phyloP scores from a whole-genome alignment of 1,140 invertebrate species.

The Maconellicoccus hirsutus region DNA sequence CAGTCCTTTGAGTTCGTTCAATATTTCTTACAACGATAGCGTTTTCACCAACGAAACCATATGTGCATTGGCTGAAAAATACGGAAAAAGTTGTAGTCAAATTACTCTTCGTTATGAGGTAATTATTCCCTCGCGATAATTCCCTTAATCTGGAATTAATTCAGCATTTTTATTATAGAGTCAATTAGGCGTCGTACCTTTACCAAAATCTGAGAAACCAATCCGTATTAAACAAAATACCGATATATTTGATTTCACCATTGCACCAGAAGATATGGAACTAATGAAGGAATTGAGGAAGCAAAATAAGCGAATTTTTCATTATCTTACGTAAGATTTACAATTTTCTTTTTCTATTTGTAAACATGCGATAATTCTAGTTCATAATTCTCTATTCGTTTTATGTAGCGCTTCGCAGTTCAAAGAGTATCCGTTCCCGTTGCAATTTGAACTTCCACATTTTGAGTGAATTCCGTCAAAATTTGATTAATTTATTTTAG shows the following conservation, averaged over 20 bases:
- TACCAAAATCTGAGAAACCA: constrained; percentile 55
- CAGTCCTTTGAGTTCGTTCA: constrained; percentile 62
- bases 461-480: too few relatives aligned
- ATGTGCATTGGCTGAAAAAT: constrained; percentile 50
- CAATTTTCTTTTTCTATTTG: too few relatives aligned
- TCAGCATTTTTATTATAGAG: constrained; percentile 30
- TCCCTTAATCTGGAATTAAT: too few relatives aligned
- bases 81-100: constrained; percentile 57
- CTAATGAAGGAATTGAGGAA: constrained; percentile 35
- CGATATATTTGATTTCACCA: constrained; percentile 55
- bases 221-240: constrained; percentile 56
- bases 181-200: constrained; percentile 42
- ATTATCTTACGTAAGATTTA: constrained; percentile 31
- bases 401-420: constrained; percentile 28
- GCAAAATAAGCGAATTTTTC: constrained; percentile 30
- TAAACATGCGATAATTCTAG: constrained; percentile 24
- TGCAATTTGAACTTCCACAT: not conserved
- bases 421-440: constrained; percentile 31
- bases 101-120: constrained; percentile 40
- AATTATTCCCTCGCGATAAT: not conserved
- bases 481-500: too few relatives aligned
- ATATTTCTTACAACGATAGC: constrained; percentile 41
- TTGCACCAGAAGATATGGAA: constrained; percentile 43
- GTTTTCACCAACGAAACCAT: constrained; percentile 49
- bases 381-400: not conserved